A percentile compares a stretch with the other conserved stretches of the same genome.
These are phyloP conservation scores for Turdus rufiventris DNA, from an alignment of 2,113 vertebrate genomes.

Conservation along the genomic window DNA sequence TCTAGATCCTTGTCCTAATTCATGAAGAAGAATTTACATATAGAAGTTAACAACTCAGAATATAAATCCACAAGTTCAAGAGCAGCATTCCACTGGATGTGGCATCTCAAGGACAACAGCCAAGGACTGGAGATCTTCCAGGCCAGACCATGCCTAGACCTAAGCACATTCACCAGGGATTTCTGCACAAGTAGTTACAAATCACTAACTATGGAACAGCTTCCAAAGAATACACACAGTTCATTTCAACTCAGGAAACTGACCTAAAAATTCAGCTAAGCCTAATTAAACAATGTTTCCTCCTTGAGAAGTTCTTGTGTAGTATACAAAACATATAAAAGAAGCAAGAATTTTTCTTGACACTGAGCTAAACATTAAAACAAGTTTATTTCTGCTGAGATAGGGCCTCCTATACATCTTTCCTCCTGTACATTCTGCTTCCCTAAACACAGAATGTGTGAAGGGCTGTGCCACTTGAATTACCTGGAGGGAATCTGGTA, in stretches of 20 bases:
- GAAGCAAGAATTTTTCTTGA: neutral
- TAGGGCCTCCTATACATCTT: neutral
- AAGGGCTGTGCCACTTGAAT: neutral
- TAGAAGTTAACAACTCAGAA: neutral
- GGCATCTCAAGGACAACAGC: neutral
- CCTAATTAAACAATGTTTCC: neutral
- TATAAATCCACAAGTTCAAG: neutral
- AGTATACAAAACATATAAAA: neutral
- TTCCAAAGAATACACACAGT: neutral
- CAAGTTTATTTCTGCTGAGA: neutral
- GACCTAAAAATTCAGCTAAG: neutral
- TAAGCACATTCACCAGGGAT: neutral
- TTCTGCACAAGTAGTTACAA: neutral
- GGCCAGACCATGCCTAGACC: neutral
- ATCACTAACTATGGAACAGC: neutral
- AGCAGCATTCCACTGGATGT: neutral
- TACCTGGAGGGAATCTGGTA: slow-evolving; percentile 91
- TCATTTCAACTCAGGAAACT: neutral
- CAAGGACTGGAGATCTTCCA: neutral
- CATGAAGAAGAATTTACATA: neutral
- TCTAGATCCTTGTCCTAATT: neutral
- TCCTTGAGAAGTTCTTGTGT: neutral
- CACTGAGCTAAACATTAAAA: neutral
- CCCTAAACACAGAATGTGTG: rapidly evolving
- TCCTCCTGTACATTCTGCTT: neutral